Percentiles rank a stretch among this genome's conserved stretches.
Evolutionary conservation across 2,113 vertebrate genomes (phyloP).

Genomic region (Nipponia nippon): DNA sequence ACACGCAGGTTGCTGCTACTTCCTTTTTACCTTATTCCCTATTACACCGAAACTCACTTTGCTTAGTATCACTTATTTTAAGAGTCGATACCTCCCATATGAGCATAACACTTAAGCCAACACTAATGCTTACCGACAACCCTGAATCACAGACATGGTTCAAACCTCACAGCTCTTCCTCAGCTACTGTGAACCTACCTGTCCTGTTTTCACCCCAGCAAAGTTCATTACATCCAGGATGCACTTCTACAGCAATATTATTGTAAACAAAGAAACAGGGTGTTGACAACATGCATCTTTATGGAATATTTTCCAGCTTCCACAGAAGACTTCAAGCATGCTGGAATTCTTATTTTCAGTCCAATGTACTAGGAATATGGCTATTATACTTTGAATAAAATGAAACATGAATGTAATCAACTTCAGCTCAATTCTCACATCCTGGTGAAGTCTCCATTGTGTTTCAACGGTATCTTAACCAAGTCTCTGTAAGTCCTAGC

Average conservation of each 20-base stretch:
- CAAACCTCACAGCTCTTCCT: neutral
- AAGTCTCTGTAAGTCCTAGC: neutral
- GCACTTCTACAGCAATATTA: neutral
- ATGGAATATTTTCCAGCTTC: neutral
- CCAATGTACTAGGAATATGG: neutral
- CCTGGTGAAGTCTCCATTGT: neutral
- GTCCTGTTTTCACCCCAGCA: neutral
- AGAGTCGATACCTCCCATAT: neutral
- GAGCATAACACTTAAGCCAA: neutral
- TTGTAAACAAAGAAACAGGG: neutral
- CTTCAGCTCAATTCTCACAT: neutral
- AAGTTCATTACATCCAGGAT: neutral
- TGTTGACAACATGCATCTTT: neutral
- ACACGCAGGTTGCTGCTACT: neutral
- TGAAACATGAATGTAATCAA: neutral
- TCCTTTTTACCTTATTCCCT: neutral
- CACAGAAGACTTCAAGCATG: neutral
- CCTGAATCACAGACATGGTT: neutral
- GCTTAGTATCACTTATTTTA: neutral
- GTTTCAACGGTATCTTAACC: neutral
- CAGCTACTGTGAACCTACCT: neutral
- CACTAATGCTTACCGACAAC: neutral
- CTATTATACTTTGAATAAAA: neutral
- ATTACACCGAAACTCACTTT: neutral
- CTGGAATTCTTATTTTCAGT: neutral